Base-by-base conservation (phyloP, 2,797 vertebrate genomes). In the Siniperca scherzeri region DNA sequence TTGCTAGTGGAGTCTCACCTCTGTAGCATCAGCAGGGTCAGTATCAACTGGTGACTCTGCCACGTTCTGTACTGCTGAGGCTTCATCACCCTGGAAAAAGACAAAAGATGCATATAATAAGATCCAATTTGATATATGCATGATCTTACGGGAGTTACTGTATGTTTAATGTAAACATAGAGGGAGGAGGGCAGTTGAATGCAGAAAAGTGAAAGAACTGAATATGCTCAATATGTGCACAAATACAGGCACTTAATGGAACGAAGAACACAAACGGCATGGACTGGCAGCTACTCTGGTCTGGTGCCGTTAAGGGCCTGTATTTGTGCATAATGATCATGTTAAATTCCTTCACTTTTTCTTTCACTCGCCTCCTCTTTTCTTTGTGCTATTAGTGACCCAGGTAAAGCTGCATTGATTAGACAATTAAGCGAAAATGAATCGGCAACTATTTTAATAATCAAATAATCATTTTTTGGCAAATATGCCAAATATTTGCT, bases 41-140 rank as follows among this genome's bases (percentile, higher is more conserved):
- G 75, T 78, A 5, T 92, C 92, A 17, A 86, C 75, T 2, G 92
- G 93, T 73, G 93, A 93, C 73, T 94, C 92, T 22, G 80, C 87
- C 65, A 81, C 12, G n/a, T 86, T 78, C 73, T 86, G 82, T 72
- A 2, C 81, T 1, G 84, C 85, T 48, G 85, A 59, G 11, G 78
- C 60, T 7, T 94, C 92, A 0, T 94, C 91, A 14, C 57, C 4
- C 93, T 94, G 76, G 21, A 73, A 64, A 68, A 72, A n/a, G 17
- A 66, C 40, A 42, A 42, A 42, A 42, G 11, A 42, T 42, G 3
- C 11, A 42, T 12, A 42, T 42, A 12, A 25, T 33, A 40, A 38
- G 56, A 75, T 64, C 46, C 25, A 56, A 4, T 22, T 27, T 17
- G 3, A 62, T 52, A 21, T 4, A n/a, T 30, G 19, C 27, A 30